Evolutionary conservation across 2,888 invertebrate species (phyloP), one percentile per base, ranked within the genome.

Genomic region (Campoletis raptor): DNA sequence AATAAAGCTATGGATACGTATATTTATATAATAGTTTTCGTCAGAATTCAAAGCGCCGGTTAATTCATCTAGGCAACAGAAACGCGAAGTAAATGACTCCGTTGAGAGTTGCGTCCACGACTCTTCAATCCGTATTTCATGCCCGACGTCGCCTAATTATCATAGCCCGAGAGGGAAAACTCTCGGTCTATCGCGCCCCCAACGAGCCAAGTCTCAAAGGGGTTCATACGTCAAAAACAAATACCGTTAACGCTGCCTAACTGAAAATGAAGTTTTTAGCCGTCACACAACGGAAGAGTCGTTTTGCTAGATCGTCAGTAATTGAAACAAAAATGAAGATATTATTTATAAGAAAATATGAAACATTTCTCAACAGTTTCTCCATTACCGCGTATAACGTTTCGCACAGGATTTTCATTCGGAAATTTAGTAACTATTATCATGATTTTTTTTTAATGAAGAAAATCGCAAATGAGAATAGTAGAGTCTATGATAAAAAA

Each of bases 81-180:
- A 81, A n/a, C 64, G 67, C 36, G 48, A 48, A 81, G 64, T 61
- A 72, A 88, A 90, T 90, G 89, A 90, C 89, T 90, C 90, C 84
- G 82, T 82, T 89, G 90, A 91, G 90, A 92, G 80, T 85, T 76
- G 83, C 66, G 87, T 76, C 81, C 83, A 85, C 85, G 76, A 83
- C 85, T 57, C 57, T 83, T 72, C 80, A 79, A 81, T 76, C 79
- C 85, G 67, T 42, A 64, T 72, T 78, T 83, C 66, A 79, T 86
- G 81, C 89, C 70, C 89, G 30, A 77, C 54, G 9, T 52, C 64
- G 89, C 85, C 90, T 92, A 92, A 92, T 92, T 92, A 92, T 91
- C 89, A 90, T 89, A 89, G 91, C 90, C 91, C 91, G 15, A 67
- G 69, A 90, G 91, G 79, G 66, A 89, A 88, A 90, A 89, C 89